Conservation (phyloP, 2,113 vertebrate species). For the Dinomys branickii region DNA sequence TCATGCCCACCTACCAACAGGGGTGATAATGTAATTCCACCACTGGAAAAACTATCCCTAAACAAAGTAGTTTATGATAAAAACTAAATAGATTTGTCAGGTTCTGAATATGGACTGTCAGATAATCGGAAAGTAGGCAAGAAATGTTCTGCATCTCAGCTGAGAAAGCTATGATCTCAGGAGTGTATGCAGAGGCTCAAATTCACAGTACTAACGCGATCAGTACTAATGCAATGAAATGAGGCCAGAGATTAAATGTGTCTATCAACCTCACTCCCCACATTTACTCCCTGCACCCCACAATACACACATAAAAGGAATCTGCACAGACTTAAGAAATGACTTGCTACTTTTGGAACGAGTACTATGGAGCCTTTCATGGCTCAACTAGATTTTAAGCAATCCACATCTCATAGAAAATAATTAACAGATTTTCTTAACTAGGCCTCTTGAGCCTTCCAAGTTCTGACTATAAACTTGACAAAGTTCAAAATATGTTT, state of each 20-base stretch:
- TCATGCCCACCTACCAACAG: not conserved
- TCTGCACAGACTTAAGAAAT: conserved; percentile 1
- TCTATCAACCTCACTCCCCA: not conserved
- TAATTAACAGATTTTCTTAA: conserved; percentile 33
- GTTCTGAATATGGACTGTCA: not conserved
- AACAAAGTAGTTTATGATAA: not conserved
- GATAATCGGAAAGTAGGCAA: not conserved
- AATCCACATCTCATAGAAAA: conserved; percentile 3
- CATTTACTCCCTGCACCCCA: not conserved
- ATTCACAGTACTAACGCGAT: not conserved
- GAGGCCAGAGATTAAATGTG: not conserved
- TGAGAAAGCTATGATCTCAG: not conserved
- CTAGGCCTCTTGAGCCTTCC: not conserved
- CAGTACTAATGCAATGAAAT: not conserved
- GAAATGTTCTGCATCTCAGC: not conserved
- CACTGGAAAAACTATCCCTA: not conserved
- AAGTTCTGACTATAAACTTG: conserved; percentile 18
- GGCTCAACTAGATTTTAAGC: conserved; percentile 16
- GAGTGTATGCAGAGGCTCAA: not conserved
- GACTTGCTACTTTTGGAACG: not conserved
- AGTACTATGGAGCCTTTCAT: not conserved
- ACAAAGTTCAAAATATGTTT: conserved; percentile 33
- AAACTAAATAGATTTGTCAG: conserved; percentile 9
- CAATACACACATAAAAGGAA: not conserved
- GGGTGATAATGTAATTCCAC: not conserved